phyloP scores from a whole-genome alignment of 1,140 invertebrate species.

The Thaumetopoea pityocampa region DNA sequence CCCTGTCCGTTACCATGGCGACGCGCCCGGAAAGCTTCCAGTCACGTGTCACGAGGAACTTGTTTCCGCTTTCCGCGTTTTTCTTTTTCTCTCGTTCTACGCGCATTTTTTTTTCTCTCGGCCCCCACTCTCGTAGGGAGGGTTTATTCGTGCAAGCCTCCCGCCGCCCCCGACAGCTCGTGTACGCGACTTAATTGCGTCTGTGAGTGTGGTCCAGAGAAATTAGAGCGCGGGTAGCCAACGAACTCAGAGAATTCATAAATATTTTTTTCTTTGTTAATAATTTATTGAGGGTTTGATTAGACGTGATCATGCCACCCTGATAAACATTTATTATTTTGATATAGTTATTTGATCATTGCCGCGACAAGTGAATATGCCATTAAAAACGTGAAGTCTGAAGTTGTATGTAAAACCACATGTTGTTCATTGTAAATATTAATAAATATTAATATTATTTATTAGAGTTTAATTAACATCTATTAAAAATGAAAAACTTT shows the following conservation, averaged over 20 bases:
- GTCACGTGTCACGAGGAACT: conserved; percentile 69
- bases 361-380: too few relatives aligned
- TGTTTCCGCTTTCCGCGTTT: conserved; percentile 66
- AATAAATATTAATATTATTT: too few relatives aligned
- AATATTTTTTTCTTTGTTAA: conserved; percentile 25
- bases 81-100: conserved; percentile 52
- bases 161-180: conserved; percentile 35
- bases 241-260: conserved; percentile 32
- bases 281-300: background rate
- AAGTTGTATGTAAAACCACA: too few relatives aligned
- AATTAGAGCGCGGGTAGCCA: conserved; percentile 60
- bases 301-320: background rate
- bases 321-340: too few relatives aligned
- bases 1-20: conserved; percentile 50
- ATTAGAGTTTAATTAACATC: too few relatives aligned
- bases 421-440: too few relatives aligned
- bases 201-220: conserved; percentile 72
- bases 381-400: too few relatives aligned
- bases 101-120: conserved; percentile 57
- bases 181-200: conserved; percentile 71
- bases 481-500: too few relatives aligned
- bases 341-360: too few relatives aligned
- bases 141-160: conserved; percentile 15
- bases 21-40: conserved; percentile 63
- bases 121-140: conserved; percentile 16